Conservation (phyloP, 2,113 vertebrate genomes). For the Myanophis thanlyinensis region DNA sequence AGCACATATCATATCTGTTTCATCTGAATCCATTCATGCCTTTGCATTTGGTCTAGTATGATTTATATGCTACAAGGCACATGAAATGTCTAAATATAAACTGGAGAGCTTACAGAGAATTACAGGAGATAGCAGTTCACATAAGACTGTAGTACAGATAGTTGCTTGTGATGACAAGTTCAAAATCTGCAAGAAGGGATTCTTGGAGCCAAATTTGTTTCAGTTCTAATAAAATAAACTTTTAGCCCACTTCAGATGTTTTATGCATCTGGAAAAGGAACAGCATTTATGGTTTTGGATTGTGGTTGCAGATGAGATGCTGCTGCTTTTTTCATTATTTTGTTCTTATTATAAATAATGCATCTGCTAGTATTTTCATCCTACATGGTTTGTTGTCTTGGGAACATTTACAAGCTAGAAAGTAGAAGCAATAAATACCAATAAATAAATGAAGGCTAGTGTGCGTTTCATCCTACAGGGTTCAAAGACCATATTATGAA, state of each 20-base stretch:
- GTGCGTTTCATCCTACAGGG: conserved; percentile 43
- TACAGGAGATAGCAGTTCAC: neutral
- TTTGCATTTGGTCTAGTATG: neutral
- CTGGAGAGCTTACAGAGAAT: neutral
- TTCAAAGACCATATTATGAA: conserved; percentile 31
- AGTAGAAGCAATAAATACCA: neutral
- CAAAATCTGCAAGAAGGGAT: neutral
- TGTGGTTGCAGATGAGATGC: neutral
- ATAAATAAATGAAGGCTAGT: neutral
- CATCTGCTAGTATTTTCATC: neutral
- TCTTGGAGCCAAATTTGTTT: neutral
- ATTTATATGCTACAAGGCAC: neutral
- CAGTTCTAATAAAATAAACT: neutral
- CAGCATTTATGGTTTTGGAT: neutral
- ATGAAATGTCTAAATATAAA: neutral
- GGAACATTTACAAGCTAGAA: neutral
- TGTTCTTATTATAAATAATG: neutral
- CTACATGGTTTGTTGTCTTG: neutral
- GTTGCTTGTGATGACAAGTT: neutral
- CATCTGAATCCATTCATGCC: neutral
- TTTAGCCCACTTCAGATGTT: neutral
- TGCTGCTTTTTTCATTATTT: neutral
- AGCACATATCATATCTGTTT: neutral
- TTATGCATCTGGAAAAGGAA: neutral
- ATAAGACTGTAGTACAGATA: neutral